Evolutionary conservation across 2,888 invertebrate genomes (phyloP), one percentile per base, ranked within the genome.

Genomic region (Clusia tigrina): DNA sequence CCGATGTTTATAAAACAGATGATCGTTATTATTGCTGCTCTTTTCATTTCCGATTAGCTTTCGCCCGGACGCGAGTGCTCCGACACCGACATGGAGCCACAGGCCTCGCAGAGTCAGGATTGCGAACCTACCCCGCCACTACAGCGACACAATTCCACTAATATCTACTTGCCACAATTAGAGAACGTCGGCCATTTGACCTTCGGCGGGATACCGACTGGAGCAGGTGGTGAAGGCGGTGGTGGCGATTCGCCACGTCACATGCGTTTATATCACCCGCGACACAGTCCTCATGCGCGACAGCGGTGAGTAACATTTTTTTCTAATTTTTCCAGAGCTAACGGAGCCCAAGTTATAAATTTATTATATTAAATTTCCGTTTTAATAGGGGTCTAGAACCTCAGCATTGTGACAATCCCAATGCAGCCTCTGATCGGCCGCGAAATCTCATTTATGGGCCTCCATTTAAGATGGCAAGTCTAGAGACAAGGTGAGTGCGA

Each of bases 71-170:
- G 93, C 63, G 92, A 92, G 78, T 91, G 89, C 67, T 89, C 90
- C 46, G 94, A 95, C 81, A 89, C 93, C 71, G 94, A 95, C 76
- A 88, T 91, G 88, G 94, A 94, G 70, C 93, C 93, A 5, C 91
- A 92, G 26, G 94, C 94, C 55, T 94, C 94, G 56, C 95, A 95
- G 85, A 93, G 93, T 58, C 92, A 93, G 74, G 95, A 95, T 87
- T 95, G 95, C 85, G 95, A 95, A 84, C 94, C 95, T 9, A 95
- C 95, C 72, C 95, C 95, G 54, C 93, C 93, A 61, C 84, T 93
- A 70, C 93, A 94, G 84, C 88, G 95, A 73, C 91, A 91, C 78
- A 94, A 94, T 76, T 94, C 94, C 63, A 91, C 89, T 74, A 95
- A 94, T 85, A 91, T 95, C 85, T 95, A 94, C 86, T 88, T 92